Percentiles rank a stretch among this genome's conserved stretches.
phyloP scores from a whole-genome alignment of 1,140 invertebrate species.

The Trachymyrmex septentrionalis region DNA sequence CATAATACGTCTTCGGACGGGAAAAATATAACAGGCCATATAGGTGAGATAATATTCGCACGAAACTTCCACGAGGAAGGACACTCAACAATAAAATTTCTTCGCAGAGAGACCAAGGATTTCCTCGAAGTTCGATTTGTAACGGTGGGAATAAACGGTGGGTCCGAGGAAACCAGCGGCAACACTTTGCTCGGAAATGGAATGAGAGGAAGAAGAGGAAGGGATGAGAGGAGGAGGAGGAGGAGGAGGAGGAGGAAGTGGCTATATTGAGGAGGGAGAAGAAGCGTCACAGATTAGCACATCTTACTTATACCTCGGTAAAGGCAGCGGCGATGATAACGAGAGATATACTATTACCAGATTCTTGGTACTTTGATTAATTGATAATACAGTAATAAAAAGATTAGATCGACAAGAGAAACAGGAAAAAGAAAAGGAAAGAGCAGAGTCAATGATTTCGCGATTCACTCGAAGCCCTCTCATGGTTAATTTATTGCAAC shows the following conservation, averaged over 20 bases:
- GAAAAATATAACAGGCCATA: background rate
- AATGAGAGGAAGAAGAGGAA: background rate
- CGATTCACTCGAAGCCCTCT: slow-evolving; percentile 69
- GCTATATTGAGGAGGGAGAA: background rate
- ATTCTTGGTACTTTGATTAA: slow-evolving; percentile 81
- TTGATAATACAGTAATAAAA: slow-evolving; percentile 80
- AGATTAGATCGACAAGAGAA: slow-evolving; percentile 3
- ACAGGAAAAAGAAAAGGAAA: slow-evolving; percentile 1
- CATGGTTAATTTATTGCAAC: slow-evolving; percentile 79
- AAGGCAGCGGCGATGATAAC: slow-evolving; percentile 62
- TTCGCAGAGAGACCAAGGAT: slow-evolving; percentile 48
- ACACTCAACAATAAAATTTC: slow-evolving; percentile 7
- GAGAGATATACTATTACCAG: slow-evolving; percentile 79
- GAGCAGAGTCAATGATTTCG: slow-evolving; percentile 67
- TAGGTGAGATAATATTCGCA: slow-evolving; percentile 20
- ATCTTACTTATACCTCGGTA: slow-evolving; percentile 36
- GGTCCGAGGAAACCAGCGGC: slow-evolving; percentile 42
- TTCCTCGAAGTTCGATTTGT: slow-evolving; percentile 69
- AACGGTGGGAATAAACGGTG: slow-evolving; percentile 68
- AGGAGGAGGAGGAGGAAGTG: slow-evolving; percentile 22
- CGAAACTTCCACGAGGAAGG: slow-evolving; percentile 39
- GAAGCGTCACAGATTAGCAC: slow-evolving; percentile 48
- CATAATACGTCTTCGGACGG: background rate
- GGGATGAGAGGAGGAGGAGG: slow-evolving; percentile 2
- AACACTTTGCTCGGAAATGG: background rate